Evolutionary conservation across 2,113 vertebrate genomes (phyloP).

Genomic region (Rhagologus leucostigma): DNA sequence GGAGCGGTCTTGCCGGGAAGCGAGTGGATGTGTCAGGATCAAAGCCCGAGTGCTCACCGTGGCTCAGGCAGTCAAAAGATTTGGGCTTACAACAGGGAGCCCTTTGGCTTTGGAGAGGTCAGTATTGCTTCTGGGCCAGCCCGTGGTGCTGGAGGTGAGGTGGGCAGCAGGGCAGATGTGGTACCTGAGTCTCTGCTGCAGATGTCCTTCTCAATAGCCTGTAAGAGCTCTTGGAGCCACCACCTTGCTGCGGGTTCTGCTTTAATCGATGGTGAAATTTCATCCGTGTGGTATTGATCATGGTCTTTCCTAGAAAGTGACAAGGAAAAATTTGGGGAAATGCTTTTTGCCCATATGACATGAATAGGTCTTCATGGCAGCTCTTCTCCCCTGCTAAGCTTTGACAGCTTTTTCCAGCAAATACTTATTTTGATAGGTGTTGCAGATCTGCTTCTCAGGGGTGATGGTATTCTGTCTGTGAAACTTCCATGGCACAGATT

Average conservation of each 20-base stretch:
- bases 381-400: background rate
- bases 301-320: background rate
- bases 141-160: background rate
- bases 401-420: background rate
- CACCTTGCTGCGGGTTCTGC: background rate
- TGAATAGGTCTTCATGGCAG: background rate
- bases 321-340: background rate
- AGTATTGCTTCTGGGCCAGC: background rate
- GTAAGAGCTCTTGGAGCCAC: background rate
- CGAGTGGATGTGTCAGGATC: background rate
- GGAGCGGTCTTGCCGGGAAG: background rate
- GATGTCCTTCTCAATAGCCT: background rate
- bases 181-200: background rate
- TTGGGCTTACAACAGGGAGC: background rate
- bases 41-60: background rate
- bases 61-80: background rate
- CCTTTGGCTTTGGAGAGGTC: background rate
- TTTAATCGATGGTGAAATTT: background rate
- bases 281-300: background rate
- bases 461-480: background rate
- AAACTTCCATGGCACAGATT: background rate
- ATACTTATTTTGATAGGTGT: background rate
- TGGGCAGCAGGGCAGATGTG: background rate
- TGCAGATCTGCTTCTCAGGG: background rate
- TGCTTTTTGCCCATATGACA: rapidly evolving